These are phyloP conservation scores for Scylla paramamosain DNA, from an alignment of 1,140 invertebrate species.

Conservation along the genomic window DNA sequence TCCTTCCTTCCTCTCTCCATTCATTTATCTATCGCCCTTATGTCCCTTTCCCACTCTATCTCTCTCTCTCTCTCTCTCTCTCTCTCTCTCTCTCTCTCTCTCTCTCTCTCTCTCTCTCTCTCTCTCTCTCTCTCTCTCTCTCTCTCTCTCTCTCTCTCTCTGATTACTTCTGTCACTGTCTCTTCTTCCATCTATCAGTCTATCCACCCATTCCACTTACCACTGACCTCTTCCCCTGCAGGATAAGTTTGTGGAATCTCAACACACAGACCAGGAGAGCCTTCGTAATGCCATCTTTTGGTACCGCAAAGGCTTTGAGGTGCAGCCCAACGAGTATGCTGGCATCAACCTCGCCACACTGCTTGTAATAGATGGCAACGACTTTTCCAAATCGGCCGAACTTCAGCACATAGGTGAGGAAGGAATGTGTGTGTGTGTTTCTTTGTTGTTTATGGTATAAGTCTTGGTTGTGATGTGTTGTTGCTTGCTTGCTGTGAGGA, in stretches of 20 bases:
- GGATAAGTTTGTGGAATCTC: conserved; percentile 98
- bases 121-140: too few relatives aligned
- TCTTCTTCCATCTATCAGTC: too few relatives aligned
- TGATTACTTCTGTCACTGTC: too few relatives aligned
- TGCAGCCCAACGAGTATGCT: conserved; percentile 99
- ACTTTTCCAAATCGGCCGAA: conserved; percentile 78
- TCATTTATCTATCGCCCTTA: too few relatives aligned
- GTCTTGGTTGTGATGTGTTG: not conserved
- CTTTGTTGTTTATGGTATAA: not conserved
- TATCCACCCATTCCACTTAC: too few relatives aligned
- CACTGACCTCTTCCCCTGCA: conserved; percentile 80
- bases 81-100: too few relatives aligned
- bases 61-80: too few relatives aligned
- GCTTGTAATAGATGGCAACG: conserved; percentile 96
- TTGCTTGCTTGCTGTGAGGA: too few relatives aligned
- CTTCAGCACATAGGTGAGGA: conserved; percentile 78
- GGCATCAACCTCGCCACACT: conserved; percentile 99
- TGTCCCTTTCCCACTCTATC: too few relatives aligned
- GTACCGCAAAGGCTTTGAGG: conserved; percentile 98
- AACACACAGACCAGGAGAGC: conserved; percentile 93
- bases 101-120: too few relatives aligned
- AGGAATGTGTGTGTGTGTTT: not conserved
- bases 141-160: too few relatives aligned
- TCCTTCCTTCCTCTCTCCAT: too few relatives aligned
- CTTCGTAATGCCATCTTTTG: conserved; percentile 96